Conservation (phyloP, 2,888 invertebrate species). For the Podabrus alpinus region DNA sequence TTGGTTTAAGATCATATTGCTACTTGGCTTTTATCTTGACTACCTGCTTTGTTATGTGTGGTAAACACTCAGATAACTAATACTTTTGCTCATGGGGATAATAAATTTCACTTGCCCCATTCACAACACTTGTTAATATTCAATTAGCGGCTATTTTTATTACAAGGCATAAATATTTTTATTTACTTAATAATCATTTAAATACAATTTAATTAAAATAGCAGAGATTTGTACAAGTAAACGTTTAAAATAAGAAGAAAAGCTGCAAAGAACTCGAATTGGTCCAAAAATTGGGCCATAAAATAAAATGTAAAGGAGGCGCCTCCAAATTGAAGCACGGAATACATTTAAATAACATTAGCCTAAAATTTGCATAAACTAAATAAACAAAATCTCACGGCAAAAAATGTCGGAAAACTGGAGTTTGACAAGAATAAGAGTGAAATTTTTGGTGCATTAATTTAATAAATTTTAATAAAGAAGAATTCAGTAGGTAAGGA, state of each 20-base stretch:
- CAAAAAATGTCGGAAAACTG: neutral
- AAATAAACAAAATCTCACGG: neutral
- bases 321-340: neutral
- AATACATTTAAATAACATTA: slow-evolving; percentile 1
- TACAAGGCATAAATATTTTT: neutral
- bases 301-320: neutral
- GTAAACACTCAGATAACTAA: slow-evolving; percentile 14
- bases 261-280: neutral
- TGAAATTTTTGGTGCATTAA: neutral
- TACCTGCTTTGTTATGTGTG: slow-evolving; percentile 23
- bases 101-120: slow-evolving; percentile 19
- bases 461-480: neutral
- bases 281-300: neutral
- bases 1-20: slow-evolving; percentile 14
- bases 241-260: no score
- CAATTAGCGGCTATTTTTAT: neutral
- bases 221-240: neutral
- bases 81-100: slow-evolving; percentile 20
- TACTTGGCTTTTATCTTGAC: slow-evolving; percentile 24
- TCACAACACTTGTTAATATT: slow-evolving; percentile 19
- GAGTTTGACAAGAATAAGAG: neutral
- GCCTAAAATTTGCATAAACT: neutral
- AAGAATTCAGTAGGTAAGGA: slow-evolving; percentile 4
- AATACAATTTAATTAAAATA: neutral
- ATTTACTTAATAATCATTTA: neutral